Evolutionary conservation across 2,888 invertebrate species (phyloP).

Genomic region (Polyommatus icarus): DNA sequence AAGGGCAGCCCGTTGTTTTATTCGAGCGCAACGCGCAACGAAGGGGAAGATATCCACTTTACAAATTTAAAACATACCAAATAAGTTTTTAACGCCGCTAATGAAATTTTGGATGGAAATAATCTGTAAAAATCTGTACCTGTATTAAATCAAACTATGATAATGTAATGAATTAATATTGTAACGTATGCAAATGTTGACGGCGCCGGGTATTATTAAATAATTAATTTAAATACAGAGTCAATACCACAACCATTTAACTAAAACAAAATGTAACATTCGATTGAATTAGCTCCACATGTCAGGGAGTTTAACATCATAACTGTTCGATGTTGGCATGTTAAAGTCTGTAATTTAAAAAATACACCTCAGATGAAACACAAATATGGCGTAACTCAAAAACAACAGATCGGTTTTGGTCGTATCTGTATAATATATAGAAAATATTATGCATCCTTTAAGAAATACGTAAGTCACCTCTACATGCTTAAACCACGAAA

Average conservation of each 20-base stretch:
- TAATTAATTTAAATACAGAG: slow-evolving; percentile 9
- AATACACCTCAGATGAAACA: not conserved
- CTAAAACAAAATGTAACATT: not conserved
- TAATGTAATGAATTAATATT: not conserved
- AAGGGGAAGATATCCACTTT: no score
- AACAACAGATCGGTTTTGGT: not conserved
- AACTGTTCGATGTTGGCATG: no score
- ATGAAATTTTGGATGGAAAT: not conserved
- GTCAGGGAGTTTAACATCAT: not conserved
- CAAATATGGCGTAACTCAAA: not conserved
- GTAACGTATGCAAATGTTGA: slow-evolving; percentile 5
- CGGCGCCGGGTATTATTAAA: not conserved
- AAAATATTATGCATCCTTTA: not conserved
- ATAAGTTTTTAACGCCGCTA: no score
- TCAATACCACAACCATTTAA: slow-evolving; percentile 10
- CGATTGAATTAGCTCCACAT: not conserved
- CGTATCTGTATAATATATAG: not conserved
- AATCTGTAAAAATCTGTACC: not conserved
- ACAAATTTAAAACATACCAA: no score
- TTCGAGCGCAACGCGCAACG: no score
- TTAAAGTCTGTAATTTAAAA: not conserved
- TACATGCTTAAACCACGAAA: no score
- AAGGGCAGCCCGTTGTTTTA: no score
- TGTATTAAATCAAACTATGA: not conserved
- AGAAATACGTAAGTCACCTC: no score